Evolutionary conservation across 2,797 vertebrate species (phyloP).

Genomic region (Sternarchorhynchus goeldii): DNA sequence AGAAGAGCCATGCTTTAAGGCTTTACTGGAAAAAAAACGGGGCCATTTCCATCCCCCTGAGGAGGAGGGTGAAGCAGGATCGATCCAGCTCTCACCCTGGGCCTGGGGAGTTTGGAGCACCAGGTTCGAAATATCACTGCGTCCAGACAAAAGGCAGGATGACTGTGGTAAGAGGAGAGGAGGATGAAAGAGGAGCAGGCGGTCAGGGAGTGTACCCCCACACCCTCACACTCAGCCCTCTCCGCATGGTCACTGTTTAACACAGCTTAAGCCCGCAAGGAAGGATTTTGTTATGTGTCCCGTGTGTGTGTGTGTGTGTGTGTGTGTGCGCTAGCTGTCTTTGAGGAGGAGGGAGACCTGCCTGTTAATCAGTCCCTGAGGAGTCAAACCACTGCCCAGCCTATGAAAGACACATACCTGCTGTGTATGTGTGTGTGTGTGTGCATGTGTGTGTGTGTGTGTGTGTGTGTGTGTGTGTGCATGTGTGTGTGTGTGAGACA

Average conservation of each 20-base stretch:
- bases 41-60: conserved; percentile 48
- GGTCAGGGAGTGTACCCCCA: conserved; percentile 34
- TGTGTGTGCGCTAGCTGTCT: conserved; percentile 26
- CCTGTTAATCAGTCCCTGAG: conserved; percentile 55
- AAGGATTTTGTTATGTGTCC: conserved; percentile 35
- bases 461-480: conserved; percentile 22
- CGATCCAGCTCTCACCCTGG: conserved; percentile 48
- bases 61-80: conserved; percentile 38
- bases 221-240: conserved; percentile 35
- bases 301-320: conserved; percentile 13
- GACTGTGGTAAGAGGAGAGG: conserved; percentile 4
- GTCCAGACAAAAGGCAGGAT: conserved; percentile 52
- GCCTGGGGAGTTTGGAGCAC: conserved; percentile 42
- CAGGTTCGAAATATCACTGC: conserved; percentile 52
- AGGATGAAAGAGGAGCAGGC: conserved; percentile 45
- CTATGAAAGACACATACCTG: conserved; percentile 32
- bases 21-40: conserved; percentile 20
- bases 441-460: conserved; percentile 33
- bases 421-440: conserved; percentile 26
- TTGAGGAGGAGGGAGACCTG: conserved; percentile 44
- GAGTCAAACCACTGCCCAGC: conserved; percentile 40
- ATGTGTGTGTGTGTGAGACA: conserved; percentile 12
- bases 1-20: conserved; percentile 31
- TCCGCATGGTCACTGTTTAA: conserved; percentile 44
- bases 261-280: conserved; percentile 43